Base-by-base conservation (phyloP, 2,888 invertebrate genomes). In the Drosophila melanosoma region DNA sequence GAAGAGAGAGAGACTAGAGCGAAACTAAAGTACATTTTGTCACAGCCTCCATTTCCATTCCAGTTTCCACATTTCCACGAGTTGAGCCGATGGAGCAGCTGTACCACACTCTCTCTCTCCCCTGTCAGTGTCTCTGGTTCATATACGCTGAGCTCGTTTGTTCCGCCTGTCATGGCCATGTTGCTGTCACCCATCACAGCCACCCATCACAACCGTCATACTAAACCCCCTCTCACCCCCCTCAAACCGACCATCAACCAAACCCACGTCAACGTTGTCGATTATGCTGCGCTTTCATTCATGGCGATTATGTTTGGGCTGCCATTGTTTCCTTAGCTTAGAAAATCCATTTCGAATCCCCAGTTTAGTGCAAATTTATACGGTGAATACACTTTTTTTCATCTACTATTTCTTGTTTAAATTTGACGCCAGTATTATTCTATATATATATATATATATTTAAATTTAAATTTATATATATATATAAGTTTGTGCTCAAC, bases 291-390 rank as follows among this genome's bases (percentile, higher is more conserved):
- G 87, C 72, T 87, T 85, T 85, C 85, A 83, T 86, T 88, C 89
- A 87, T 71, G 76, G 90, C 87, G 87, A 87, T 87, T 87, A 87
- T 87, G 87, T 76, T 74, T 57, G 63, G 60, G 63, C 63, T 63
- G 69, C 87, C 90, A 83, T 90, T 87, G 87, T 90, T 83, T 86
- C 61, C 65, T 74, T 79, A 74, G 84, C 84, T 81, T 79, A 79
- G 81, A 76, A 84, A 90, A 87, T 90, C 89, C 87, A 81, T 82
- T 90, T 75, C 73, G 71, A 89, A 88, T 88, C 87, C 85, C 89
- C 83, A 89, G 89, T 90, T 89, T 89, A 90, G 90, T 84, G 88
- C 71, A 86, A 90, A 90, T 89, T 90, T 89, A 90, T 90, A 74
- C 87, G 75, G 60, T 80, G 82, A 74, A 78, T 74, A 73, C 75